Evolutionary conservation across 1,140 invertebrate genomes (phyloP).

Genomic region (Meloidogyne exigua): DNA sequence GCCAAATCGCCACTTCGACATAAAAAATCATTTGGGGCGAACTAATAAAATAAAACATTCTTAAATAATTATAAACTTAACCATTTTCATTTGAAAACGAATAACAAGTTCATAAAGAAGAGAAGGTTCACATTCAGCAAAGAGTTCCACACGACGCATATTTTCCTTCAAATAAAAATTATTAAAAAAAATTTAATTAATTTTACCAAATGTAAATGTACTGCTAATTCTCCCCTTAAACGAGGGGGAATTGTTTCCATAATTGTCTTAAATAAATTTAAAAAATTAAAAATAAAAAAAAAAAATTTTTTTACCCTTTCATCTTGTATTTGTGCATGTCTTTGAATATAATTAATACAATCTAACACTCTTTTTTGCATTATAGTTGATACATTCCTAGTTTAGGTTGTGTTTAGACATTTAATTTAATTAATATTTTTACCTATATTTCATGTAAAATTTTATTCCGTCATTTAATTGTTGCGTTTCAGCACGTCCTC

Average conservation of each 20-base stretch:
- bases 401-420: conserved; percentile 15
- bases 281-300: not conserved
- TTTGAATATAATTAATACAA: conserved; percentile 46
- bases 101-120: conserved; percentile 84
- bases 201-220: conserved; percentile 84
- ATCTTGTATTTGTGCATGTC: conserved; percentile 48
- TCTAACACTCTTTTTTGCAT: conserved; percentile 66
- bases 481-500: conserved; percentile 84
- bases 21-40: conserved; percentile 90
- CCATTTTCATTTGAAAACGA: conserved; percentile 70
- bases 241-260: conserved; percentile 31
- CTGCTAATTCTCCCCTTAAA: conserved; percentile 48
- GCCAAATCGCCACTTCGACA: conserved; percentile 91
- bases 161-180: conserved; percentile 72
- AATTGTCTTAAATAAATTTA: conserved; percentile 32
- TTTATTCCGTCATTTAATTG: conserved; percentile 91
- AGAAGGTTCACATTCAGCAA: conserved; percentile 80
- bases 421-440: not conserved
- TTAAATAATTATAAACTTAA: conserved; percentile 66
- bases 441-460: conserved; percentile 81
- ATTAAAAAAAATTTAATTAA: conserved; percentile 73
- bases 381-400: conserved; percentile 37
- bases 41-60: conserved; percentile 78
- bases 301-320: conserved; percentile 27
- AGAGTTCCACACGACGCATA: conserved; percentile 73